Percentiles rank a stretch among this genome's conserved stretches.
Evolutionary conservation across 2,797 vertebrate genomes (phyloP).

Genomic region (Aeoliscus strigatus): DNA sequence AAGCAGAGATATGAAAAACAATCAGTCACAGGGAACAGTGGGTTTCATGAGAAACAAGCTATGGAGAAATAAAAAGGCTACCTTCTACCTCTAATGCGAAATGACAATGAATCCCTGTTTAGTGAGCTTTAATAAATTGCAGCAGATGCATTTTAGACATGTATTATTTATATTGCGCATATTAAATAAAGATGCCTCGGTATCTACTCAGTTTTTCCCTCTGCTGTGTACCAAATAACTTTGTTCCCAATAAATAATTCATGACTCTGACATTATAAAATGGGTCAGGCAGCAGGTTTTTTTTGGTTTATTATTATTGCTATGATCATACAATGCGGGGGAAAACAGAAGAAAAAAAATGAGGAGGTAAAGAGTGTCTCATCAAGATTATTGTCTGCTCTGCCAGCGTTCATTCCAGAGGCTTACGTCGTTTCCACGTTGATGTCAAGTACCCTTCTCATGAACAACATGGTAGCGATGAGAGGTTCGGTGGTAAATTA

Average conservation of each 20-base stretch:
- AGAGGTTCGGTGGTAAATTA: conserved; percentile 32
- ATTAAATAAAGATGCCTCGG: conserved; percentile 73
- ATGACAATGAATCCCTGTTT: conserved; percentile 63
- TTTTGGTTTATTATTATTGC: conserved; percentile 69
- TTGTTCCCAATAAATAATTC: conserved; percentile 78
- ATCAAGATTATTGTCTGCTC: conserved; percentile 42
- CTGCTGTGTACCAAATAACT: conserved; percentile 78
- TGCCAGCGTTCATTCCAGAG: conserved; percentile 36
- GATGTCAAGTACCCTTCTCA: conserved; percentile 41
- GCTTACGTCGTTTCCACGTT: conserved; percentile 29
- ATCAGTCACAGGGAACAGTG: conserved; percentile 44
- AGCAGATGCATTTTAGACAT: conserved; percentile 72
- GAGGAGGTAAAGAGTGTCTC: neutral
- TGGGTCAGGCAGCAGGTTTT: conserved; percentile 71
- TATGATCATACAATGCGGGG: conserved; percentile 59
- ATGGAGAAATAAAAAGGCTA: conserved; percentile 60
- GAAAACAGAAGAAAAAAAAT: conserved; percentile 31
- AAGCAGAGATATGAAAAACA: conserved; percentile 2
- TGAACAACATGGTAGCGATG: conserved; percentile 17
- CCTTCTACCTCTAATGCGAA: conserved; percentile 56
- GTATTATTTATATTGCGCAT: conserved; percentile 75
- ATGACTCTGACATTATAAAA: conserved; percentile 73
- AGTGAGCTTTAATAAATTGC: conserved; percentile 71
- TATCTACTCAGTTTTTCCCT: conserved; percentile 69
- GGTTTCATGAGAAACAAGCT: conserved; percentile 51